phyloP scores from a whole-genome alignment of 2,888 invertebrate species.

The Mamestra brassicae region DNA sequence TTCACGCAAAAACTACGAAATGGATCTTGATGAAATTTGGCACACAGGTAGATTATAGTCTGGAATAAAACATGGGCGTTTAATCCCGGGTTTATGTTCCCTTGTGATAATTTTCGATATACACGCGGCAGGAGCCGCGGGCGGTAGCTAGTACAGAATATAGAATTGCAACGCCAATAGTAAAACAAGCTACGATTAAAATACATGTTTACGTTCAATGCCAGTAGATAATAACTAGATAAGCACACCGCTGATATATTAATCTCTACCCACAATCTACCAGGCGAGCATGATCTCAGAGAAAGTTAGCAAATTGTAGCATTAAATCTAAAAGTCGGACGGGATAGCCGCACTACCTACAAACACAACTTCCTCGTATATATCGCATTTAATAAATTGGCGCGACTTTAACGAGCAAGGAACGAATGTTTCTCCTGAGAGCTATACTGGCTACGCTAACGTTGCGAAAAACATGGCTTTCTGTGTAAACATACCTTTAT shows the following conservation, averaged over 20 bases:
- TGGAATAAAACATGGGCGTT: too few species aligned
- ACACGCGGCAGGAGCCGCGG: too few species aligned
- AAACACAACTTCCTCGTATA: constrained; percentile 62
- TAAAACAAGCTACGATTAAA: background rate
- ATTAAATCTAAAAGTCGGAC: constrained; percentile 63
- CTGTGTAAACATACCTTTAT: constrained; percentile 58
- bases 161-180: background rate
- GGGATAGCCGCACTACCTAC: constrained; percentile 57
- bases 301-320: constrained; percentile 58
- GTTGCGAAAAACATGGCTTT: constrained; percentile 60
- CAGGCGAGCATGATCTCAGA: constrained; percentile 44
- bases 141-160: too few species aligned
- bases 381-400: constrained; percentile 78
- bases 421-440: constrained; percentile 78
- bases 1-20: too few species aligned
- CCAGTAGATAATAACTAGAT: background rate
- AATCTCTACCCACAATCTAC: constrained; percentile 22
- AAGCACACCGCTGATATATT: constrained; percentile 8
- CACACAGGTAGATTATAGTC: too few species aligned
- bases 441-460: constrained; percentile 65
- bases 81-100: too few species aligned
- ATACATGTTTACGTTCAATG: background rate
- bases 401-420: constrained; percentile 72
- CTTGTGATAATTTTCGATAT: too few species aligned
- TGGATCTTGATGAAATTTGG: too few species aligned